Conservation (phyloP, 1,140 invertebrate species). For the Drosophila pandora region DNA sequence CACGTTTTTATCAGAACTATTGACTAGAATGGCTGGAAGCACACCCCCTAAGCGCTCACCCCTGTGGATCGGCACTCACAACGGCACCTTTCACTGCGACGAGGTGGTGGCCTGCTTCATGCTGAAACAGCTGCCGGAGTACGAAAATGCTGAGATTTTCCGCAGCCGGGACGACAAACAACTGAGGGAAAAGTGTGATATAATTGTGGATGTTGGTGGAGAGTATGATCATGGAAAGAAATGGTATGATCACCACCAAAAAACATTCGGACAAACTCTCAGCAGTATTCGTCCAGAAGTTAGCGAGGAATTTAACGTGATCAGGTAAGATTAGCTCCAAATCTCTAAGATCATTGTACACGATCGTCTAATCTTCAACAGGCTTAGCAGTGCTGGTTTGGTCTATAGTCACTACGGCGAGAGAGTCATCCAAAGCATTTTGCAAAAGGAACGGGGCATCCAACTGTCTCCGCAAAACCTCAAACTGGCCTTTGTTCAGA, state of each 20-base stretch:
- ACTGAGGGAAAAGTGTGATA: slow-evolving; percentile 92
- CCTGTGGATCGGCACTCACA: slow-evolving; percentile 90
- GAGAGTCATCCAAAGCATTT: slow-evolving; percentile 88
- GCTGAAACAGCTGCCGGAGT: slow-evolving; percentile 92
- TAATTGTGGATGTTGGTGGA: slow-evolving; percentile 98
- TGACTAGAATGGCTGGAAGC: slow-evolving; percentile 41
- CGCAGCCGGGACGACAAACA: slow-evolving; percentile 87
- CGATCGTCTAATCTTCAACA: slow-evolving; percentile 83
- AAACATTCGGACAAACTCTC: slow-evolving; percentile 87
- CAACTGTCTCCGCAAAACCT: slow-evolving; percentile 84
- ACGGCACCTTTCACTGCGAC: slow-evolving; percentile 96
- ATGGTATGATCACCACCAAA: slow-evolving; percentile 98
- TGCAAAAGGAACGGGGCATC: slow-evolving; percentile 81
- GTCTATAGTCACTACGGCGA: slow-evolving; percentile 96
- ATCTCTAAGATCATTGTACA: neutral
- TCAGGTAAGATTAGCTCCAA: slow-evolving; percentile 80
- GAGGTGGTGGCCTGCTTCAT: slow-evolving; percentile 96
- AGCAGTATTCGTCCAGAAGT: slow-evolving; percentile 85
- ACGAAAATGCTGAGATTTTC: slow-evolving; percentile 92
- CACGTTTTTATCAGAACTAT: neutral
- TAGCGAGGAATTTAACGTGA: slow-evolving; percentile 84
- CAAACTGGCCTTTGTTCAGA: slow-evolving; percentile 89
- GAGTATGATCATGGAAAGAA: slow-evolving; percentile 91
- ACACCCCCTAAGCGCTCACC: slow-evolving; percentile 59
- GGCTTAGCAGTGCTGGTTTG: slow-evolving; percentile 97